Evolutionary conservation across 2,888 invertebrate species (phyloP).

Genomic region (Thymelicus sylvestris): DNA sequence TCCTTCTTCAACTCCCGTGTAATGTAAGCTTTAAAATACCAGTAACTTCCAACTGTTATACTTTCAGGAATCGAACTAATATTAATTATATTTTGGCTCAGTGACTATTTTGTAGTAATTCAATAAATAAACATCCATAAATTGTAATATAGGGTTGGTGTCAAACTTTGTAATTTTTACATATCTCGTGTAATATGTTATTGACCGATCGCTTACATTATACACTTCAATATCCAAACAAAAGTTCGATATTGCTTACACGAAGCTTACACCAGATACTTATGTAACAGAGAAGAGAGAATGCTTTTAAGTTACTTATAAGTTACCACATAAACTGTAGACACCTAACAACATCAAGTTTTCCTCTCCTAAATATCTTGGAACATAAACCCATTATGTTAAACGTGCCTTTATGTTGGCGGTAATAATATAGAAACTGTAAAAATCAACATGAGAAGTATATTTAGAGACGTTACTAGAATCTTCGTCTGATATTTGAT

Average conservation of each 20-base stretch:
- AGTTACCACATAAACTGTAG: neutral
- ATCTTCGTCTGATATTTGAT: no score
- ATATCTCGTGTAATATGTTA: neutral
- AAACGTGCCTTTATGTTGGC: neutral
- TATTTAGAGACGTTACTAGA: no score
- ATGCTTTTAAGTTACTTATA: no score
- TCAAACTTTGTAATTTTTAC: neutral
- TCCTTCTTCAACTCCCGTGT: no score
- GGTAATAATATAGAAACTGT: constrained; percentile 55
- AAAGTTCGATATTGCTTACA: neutral
- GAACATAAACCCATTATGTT: neutral
- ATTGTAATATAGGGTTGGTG: neutral
- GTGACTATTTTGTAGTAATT: no score
- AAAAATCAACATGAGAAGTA: constrained; percentile 35
- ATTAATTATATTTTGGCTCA: no score
- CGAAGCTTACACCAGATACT: neutral
- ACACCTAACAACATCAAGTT: neutral
- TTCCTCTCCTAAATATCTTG: neutral
- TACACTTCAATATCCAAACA: neutral
- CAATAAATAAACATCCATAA: neutral
- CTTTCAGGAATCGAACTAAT: no score
- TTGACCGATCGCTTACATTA: neutral
- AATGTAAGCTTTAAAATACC: no score
- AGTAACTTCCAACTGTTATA: no score
- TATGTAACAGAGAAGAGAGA: neutral